A percentile compares a stretch with the other conserved stretches of the same genome.
These are phyloP conservation scores for Monochamus saltuarius DNA, from an alignment of 1,140 invertebrate species.

Conservation along the genomic window DNA sequence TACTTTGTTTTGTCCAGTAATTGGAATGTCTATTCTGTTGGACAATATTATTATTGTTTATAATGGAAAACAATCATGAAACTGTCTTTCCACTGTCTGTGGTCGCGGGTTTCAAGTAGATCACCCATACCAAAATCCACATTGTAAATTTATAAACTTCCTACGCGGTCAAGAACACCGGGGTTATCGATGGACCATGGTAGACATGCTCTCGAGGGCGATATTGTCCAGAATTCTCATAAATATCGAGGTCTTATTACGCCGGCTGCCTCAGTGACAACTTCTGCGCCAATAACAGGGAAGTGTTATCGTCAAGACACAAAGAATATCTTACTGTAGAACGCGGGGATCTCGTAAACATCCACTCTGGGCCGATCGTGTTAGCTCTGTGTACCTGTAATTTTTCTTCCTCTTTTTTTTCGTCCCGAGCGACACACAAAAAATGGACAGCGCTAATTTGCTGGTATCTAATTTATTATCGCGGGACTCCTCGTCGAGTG, in stretches of 20 bases:
- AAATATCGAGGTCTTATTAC: conserved; percentile 23
- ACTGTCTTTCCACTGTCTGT: too few relatives aligned
- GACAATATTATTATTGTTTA: too few relatives aligned
- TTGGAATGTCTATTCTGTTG: too few relatives aligned
- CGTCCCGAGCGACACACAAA: too few relatives aligned
- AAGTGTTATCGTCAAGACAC: conserved; percentile 16
- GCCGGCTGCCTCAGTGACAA: conserved; percentile 13
- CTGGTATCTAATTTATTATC: background rate
- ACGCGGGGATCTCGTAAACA: conserved; percentile 8
- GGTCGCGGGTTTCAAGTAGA: too few relatives aligned
- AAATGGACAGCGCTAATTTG: background rate
- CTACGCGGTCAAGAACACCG: conserved; percentile 17
- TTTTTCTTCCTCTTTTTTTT: too few relatives aligned
- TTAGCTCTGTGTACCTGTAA: too few relatives aligned
- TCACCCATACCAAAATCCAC: background rate
- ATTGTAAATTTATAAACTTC: conserved; percentile 21
- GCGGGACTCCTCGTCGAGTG: background rate
- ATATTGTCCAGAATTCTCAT: conserved; percentile 16
- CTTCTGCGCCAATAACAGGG: conserved; percentile 17
- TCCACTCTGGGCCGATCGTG: background rate
- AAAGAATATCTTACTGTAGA: conserved; percentile 16
- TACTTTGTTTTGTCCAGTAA: too few relatives aligned
- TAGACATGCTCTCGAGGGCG: conserved; percentile 21
- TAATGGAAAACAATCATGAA: too few relatives aligned
- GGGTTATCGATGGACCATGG: conserved; percentile 19